Base-by-base conservation (phyloP, 2,888 invertebrate species). In the Megamerina dolium region DNA sequence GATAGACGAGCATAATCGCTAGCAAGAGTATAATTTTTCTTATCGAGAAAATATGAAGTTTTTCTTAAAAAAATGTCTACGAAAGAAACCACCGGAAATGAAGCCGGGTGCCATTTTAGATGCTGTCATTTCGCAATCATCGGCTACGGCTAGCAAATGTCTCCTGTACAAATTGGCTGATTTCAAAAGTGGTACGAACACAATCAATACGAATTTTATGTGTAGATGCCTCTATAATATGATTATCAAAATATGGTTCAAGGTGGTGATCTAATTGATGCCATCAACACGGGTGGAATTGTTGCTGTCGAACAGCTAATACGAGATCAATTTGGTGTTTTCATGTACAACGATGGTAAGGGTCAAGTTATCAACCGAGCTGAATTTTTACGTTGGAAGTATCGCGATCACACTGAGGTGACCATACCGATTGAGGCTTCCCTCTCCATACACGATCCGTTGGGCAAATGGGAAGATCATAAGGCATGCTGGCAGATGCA, bases 401-500 rank as follows among this genome's bases (percentile, higher is more conserved):
- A 87, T 65, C 77, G 90, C 23, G 89, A 90, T 58, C 82, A 84
- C 58, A 85, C 87, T 53, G 84, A 86, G 74, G 87, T 81, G 5
- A 82, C 85, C n/a, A 74, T 91, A 43, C 90, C 90, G 5, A 89
- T 91, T 46, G 90, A 91, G 68, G 87, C 89, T 0, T 87, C 86
- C 0, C 73, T 90, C 1, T 85, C 89, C 18, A 80, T 83, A 0
- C 87, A 89, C 63, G 92, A 93, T 67, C 91, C 92, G 0, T 74
- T 92, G 18, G 85, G 87, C 30, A 87, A 87, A 61, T 91, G 91
- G 90, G 76, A 77, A 50, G 90, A 92, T 64, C 92, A 93, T 71
- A 86, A 87, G 52, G 94, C 94, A 0, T 95, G 96, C 66, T 99
- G 97, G 97, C 91, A 94, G 70, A 89, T 99, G 86, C 88, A 91